Percentiles rank a stretch among this genome's conserved stretches.
Evolutionary conservation across 2,888 invertebrate genomes (phyloP).

Genomic region (Ypsolopha sequella): DNA sequence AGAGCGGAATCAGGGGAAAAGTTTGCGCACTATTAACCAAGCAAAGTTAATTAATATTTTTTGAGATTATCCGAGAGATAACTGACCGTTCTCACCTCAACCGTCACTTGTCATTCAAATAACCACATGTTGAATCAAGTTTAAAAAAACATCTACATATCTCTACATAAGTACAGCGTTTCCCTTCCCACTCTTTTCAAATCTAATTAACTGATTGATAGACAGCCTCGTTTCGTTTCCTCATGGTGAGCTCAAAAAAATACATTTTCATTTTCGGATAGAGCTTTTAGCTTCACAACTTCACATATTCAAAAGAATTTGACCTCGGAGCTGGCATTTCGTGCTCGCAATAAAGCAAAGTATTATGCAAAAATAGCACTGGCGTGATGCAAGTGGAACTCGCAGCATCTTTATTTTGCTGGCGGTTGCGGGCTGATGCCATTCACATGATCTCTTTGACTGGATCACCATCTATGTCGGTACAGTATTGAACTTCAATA

Average conservation of each 20-base stretch:
- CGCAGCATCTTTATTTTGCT: slow-evolving; percentile 8
- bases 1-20: neutral
- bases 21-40: neutral
- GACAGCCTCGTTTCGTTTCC: neutral
- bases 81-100: slow-evolving; percentile 1
- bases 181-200: neutral
- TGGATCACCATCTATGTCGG: neutral
- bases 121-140: neutral
- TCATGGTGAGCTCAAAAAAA: neutral
- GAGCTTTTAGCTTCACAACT: slow-evolving; percentile 14
- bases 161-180: neutral
- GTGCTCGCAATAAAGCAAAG: slow-evolving; percentile 36
- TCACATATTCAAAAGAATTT: slow-evolving; percentile 22
- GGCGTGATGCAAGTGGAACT: slow-evolving; percentile 22
- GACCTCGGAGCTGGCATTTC: slow-evolving; percentile 47
- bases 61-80: neutral
- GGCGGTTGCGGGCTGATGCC: slow-evolving; percentile 4
- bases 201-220: neutral
- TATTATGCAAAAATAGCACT: slow-evolving; percentile 49
- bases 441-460: slow-evolving; percentile 3
- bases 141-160: neutral
- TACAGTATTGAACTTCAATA: neutral
- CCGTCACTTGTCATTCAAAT: slow-evolving; percentile 1
- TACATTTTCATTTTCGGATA: slow-evolving; percentile 3
- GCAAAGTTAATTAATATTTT: slow-evolving; percentile 2